These are phyloP conservation scores for Bombus confusus DNA, from an alignment of 1,140 invertebrate genomes.

Conservation along the genomic window DNA sequence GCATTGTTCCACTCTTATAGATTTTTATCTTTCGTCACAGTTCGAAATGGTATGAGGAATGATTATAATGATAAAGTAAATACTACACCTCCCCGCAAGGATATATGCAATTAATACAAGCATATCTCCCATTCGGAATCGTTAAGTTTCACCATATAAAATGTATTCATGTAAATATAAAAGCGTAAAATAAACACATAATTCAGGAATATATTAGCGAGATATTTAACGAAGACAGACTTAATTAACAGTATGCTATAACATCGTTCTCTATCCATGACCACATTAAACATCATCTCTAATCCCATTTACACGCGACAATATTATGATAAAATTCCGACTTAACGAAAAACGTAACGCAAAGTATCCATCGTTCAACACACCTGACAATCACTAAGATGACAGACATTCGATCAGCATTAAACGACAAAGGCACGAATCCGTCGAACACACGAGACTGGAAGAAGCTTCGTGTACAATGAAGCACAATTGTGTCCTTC, in stretches of 20 bases:
- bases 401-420: neutral
- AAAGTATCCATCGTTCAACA: neutral
- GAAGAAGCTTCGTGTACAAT: conserved; percentile 16
- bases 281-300: no score
- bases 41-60: neutral
- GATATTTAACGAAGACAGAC: no score
- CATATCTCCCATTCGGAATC: no score
- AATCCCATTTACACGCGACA: no score
- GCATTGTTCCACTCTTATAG: neutral
- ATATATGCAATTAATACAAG: no score
- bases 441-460: conserved; percentile 22
- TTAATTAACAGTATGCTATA: neutral
- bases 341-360: neutral
- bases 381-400: neutral
- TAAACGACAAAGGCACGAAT: neutral
- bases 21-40: neutral
- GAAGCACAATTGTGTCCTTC: neutral
- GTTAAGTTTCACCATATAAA: no score
- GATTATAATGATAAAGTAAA: no score
- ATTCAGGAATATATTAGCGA: neutral
- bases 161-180: no score
- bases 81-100: no score
- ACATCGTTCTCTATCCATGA: neutral
- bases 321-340: neutral
- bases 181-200: neutral